Conservation (phyloP, 2,888 invertebrate species). For the Callyntrura guangdongensis region DNA sequence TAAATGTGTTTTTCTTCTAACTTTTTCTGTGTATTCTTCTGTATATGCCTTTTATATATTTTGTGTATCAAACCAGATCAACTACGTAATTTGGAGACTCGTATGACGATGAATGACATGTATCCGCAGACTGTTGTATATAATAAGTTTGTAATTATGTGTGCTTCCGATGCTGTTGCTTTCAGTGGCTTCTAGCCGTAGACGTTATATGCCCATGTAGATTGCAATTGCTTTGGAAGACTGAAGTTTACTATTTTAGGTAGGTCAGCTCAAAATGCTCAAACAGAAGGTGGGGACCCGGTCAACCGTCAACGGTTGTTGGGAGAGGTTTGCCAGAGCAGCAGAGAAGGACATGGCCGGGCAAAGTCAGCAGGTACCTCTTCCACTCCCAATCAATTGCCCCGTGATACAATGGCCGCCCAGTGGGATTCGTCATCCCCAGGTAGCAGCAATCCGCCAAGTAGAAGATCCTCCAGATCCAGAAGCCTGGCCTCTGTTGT, state of each 20-base stretch:
- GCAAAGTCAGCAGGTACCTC: neutral
- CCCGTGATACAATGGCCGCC: conserved; percentile 13
- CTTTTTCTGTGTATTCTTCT: conserved; percentile 74
- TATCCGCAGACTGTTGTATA: conserved; percentile 38
- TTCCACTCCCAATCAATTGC: conserved; percentile 10
- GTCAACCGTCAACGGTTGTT: neutral
- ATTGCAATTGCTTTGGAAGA: conserved; percentile 74
- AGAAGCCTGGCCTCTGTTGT: conserved; percentile 63
- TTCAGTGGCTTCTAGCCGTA: conserved; percentile 68
- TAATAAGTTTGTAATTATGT: conserved; percentile 15
- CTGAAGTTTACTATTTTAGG: conserved; percentile 78
- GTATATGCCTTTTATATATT: conserved; percentile 56
- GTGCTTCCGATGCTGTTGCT: conserved; percentile 59
- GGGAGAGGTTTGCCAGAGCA: neutral
- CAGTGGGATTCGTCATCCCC: conserved; percentile 74
- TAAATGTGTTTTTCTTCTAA: conserved; percentile 71
- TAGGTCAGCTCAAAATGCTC: conserved; percentile 71
- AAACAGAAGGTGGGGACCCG: conserved; percentile 44
- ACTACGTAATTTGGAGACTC: conserved; percentile 48
- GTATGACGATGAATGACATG: conserved; percentile 46
- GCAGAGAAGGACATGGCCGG: neutral
- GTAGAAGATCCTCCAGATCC: conserved; percentile 72
- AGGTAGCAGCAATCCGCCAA: conserved; percentile 72
- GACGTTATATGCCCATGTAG: conserved; percentile 59
- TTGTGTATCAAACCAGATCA: conserved; percentile 54